Conservation (phyloP, 2,113 vertebrate genomes). For the Tetraodon nigroviridis region DNA sequence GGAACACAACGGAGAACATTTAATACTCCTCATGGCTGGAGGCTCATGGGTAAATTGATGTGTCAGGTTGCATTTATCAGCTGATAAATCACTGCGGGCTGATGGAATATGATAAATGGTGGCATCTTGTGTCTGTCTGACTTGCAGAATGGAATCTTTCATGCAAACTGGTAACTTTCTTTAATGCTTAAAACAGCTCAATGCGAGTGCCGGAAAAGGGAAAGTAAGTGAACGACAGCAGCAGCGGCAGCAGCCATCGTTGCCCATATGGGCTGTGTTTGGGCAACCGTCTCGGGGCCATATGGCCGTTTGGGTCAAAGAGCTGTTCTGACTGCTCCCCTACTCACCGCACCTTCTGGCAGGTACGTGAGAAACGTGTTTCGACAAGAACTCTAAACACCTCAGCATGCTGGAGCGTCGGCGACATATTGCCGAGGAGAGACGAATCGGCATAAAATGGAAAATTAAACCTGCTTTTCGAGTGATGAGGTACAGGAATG, state of each 20-base stretch:
- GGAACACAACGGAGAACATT: constrained; percentile 26
- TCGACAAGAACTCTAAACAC: constrained; percentile 36
- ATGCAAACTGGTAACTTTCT: constrained; percentile 1
- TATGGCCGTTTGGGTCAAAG: constrained; percentile 58
- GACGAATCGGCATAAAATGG: constrained; percentile 39
- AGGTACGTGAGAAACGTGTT: constrained; percentile 51
- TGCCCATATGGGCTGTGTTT: constrained; percentile 52
- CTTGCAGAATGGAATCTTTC: constrained; percentile 12
- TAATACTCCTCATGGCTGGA: constrained; percentile 25
- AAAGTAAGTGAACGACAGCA: constrained; percentile 24
- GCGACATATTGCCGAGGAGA: constrained; percentile 35
- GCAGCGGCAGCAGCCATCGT: constrained; percentile 19
- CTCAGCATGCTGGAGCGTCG: constrained; percentile 24
- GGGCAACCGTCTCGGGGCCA: constrained; percentile 37
- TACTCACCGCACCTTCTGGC: constrained; percentile 56
- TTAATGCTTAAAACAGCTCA: neutral
- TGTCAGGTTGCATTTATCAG: constrained; percentile 45
- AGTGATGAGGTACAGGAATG: no score
- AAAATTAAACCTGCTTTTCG: neutral
- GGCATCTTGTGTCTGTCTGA: constrained; percentile 25
- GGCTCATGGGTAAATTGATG: constrained; percentile 27
- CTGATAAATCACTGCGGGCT: constrained; percentile 39
- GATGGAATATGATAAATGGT: constrained; percentile 40
- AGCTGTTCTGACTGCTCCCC: constrained; percentile 48
- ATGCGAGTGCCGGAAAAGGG: neutral